A percentile compares a stretch with the other conserved stretches of the same genome.
Evolutionary conservation across 2,797 vertebrate genomes (phyloP).

Genomic region (Onychomys torridus): DNA sequence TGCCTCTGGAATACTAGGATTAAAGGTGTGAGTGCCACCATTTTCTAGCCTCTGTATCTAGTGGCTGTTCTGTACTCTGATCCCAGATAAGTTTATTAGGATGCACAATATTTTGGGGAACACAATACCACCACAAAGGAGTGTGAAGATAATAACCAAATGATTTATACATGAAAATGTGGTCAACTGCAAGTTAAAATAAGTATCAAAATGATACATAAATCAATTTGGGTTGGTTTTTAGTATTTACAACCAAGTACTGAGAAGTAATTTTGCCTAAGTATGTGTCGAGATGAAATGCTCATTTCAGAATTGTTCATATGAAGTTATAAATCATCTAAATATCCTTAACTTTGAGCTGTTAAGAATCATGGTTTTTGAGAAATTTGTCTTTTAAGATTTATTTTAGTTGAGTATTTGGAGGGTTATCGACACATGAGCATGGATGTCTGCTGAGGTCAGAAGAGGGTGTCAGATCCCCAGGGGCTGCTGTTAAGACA

Average conservation of each 20-base stretch:
- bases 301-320: not conserved
- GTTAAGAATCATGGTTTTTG: not conserved
- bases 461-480: too few relatives aligned
- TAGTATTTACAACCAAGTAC: not conserved
- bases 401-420: not conserved
- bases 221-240: not conserved
- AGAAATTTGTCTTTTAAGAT: not conserved
- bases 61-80: too few relatives aligned
- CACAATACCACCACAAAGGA: too few relatives aligned
- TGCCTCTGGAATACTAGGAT: too few relatives aligned
- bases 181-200: conserved; percentile 27
- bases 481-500: not conserved
- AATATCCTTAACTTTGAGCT: not conserved
- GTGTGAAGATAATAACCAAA: not conserved
- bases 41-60: too few relatives aligned
- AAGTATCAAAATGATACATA: not conserved
- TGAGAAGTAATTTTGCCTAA: conserved; percentile 3
- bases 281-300: not conserved
- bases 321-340: not conserved
- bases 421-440: not conserved
- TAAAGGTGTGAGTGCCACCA: too few relatives aligned
- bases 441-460: not conserved
- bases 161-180: not conserved
- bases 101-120: too few relatives aligned
- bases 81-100: too few relatives aligned